Evolutionary conservation across 2,797 vertebrate genomes (phyloP).

Genomic region (Geotrypetes seraphini): DNA sequence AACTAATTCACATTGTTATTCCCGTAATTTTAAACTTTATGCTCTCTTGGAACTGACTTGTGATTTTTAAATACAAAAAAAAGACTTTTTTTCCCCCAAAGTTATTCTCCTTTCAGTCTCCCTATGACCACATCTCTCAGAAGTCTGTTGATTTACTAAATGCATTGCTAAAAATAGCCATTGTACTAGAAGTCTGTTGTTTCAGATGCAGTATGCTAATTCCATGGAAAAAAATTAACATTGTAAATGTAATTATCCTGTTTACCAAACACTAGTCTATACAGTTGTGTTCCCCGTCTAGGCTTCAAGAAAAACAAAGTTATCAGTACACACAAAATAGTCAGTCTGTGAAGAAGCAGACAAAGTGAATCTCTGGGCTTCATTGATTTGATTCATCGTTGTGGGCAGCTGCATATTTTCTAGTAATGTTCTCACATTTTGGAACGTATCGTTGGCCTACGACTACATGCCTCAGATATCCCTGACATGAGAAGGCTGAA

Average conservation of each 20-base stretch:
- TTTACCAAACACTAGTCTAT: constrained; percentile 12
- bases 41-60: constrained; percentile 38
- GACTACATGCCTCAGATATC: too few relatives aligned
- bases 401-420: too few relatives aligned
- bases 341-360: too few relatives aligned
- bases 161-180: constrained; percentile 7
- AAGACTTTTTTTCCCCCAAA: constrained; percentile 14
- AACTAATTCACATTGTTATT: constrained; percentile 63
- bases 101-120: constrained; percentile 17
- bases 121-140: constrained; percentile 2
- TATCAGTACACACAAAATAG: too few relatives aligned
- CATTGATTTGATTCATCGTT: too few relatives aligned
- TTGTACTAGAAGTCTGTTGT: constrained; percentile 5
- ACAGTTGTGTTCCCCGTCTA: too few relatives aligned
- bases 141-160: constrained; percentile 1
- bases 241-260: constrained; percentile 1
- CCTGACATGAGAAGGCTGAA: too few relatives aligned
- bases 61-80: constrained; percentile 43
- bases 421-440: too few relatives aligned
- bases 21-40: constrained; percentile 50
- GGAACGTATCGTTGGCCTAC: too few relatives aligned
- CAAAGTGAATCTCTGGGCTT: too few relatives aligned
- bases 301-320: too few relatives aligned
- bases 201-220: constrained; percentile 17
- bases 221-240: background rate